Conservation (phyloP, 1,140 invertebrate species). For the Bombus fervidus region DNA sequence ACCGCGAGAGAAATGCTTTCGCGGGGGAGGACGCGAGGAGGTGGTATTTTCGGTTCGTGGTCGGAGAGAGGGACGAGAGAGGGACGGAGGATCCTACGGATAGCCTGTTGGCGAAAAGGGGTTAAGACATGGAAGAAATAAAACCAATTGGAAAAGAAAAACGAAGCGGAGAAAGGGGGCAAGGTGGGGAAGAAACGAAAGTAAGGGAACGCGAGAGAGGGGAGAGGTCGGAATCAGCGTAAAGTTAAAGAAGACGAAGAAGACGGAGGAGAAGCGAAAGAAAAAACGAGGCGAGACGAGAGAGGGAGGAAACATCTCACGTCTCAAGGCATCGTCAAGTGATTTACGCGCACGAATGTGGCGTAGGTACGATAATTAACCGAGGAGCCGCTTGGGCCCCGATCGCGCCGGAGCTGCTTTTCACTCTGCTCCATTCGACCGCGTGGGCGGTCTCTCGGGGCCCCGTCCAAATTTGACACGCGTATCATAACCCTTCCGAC, state of each 20-base stretch:
- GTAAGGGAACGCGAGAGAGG: slow-evolving; percentile 7
- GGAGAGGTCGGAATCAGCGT: slow-evolving; percentile 12
- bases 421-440: slow-evolving; percentile 72
- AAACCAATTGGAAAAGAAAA: slow-evolving; percentile 51
- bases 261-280: slow-evolving; percentile 22
- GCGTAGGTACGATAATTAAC: slow-evolving; percentile 78
- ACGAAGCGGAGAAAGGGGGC: slow-evolving; percentile 23
- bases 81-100: slow-evolving; percentile 48
- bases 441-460: slow-evolving; percentile 77
- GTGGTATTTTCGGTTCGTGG: slow-evolving; percentile 26
- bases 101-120: slow-evolving; percentile 65
- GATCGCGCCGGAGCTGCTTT: slow-evolving; percentile 73
- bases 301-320: slow-evolving; percentile 61
- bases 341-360: slow-evolving; percentile 78
- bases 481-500: slow-evolving; percentile 77
- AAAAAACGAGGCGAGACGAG: slow-evolving; percentile 8
- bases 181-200: slow-evolving; percentile 2
- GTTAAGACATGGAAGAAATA: slow-evolving; percentile 65
- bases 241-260: slow-evolving; percentile 27
- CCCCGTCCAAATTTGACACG: slow-evolving; percentile 79
- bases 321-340: slow-evolving; percentile 72
- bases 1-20: slow-evolving; percentile 26
- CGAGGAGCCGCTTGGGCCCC: slow-evolving; percentile 72
- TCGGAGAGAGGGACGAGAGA: not conserved
- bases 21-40: slow-evolving; percentile 7